Evolutionary conservation across 2,888 invertebrate species (phyloP).

Genomic region (Aplocera efformata): DNA sequence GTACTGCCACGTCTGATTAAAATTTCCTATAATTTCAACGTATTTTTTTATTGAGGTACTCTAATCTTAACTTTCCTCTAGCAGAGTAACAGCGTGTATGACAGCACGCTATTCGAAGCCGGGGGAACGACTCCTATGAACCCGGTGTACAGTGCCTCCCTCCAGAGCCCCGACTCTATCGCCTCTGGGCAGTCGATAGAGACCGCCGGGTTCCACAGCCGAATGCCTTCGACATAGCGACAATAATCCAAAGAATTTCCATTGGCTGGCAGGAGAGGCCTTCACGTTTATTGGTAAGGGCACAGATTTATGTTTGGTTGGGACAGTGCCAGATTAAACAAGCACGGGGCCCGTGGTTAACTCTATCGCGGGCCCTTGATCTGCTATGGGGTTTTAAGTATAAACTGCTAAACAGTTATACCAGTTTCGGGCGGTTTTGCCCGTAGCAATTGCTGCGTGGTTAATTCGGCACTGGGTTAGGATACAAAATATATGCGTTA

Average conservation of each 20-base stretch:
- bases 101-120: conserved; percentile 85
- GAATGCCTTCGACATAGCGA: conserved; percentile 61
- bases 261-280: conserved; percentile 19
- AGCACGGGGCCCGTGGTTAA: no score
- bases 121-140: conserved; percentile 83
- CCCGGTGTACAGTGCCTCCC: conserved; percentile 84
- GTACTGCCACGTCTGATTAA: no score
- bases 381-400: no score
- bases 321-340: no score
- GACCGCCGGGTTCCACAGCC: conserved; percentile 46
- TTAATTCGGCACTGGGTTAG: no score
- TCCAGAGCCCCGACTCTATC: conserved; percentile 87
- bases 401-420: no score
- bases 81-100: conserved; percentile 86
- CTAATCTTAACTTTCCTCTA: conserved; percentile 25
- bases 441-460: no score
- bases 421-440: no score
- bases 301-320: background rate
- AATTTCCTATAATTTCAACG: no score
- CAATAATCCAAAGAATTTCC: conserved; percentile 37
- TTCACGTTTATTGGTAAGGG: background rate
- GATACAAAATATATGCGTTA: no score
- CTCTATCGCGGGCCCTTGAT: no score
- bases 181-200: conserved; percentile 77
- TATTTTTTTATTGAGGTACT: no score